phyloP scores from a whole-genome alignment of 2,113 vertebrate genomes.

The Pituophis catenifer region DNA sequence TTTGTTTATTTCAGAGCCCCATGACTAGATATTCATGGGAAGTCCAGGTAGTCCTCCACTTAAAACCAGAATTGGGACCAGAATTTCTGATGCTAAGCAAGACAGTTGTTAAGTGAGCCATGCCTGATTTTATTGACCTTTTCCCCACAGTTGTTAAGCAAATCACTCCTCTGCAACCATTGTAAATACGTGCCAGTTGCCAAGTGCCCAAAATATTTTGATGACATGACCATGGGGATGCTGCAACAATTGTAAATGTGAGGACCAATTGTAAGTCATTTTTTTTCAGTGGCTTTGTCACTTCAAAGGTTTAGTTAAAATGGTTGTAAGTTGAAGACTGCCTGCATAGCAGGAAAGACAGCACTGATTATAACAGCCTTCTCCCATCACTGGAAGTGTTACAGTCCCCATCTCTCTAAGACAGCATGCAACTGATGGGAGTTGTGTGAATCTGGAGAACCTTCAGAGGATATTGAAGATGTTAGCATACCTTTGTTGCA shows the following conservation, averaged over 20 bases:
- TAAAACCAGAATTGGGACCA: neutral
- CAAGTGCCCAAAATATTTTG: neutral
- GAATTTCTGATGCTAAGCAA: neutral
- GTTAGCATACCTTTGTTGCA: neutral
- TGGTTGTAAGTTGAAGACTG: neutral
- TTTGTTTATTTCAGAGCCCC: neutral
- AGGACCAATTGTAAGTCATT: neutral
- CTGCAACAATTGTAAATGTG: neutral
- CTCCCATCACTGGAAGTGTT: neutral
- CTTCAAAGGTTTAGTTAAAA: neutral
- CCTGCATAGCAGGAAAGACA: neutral
- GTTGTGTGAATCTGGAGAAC: neutral
- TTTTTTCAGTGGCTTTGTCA: neutral
- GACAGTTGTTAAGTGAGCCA: neutral
- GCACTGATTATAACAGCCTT: neutral
- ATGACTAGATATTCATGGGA: neutral
- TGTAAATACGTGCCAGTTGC: neutral
- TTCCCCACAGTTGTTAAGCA: neutral
- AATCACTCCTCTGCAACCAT: neutral
- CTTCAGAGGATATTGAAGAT: neutral
- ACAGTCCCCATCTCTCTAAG: neutral
- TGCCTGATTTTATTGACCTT: neutral
- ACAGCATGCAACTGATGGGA: neutral
- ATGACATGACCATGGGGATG: neutral
- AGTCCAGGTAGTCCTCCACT: neutral